Base-by-base conservation (phyloP, 2,113 vertebrate genomes). In the Tamias sibiricus region DNA sequence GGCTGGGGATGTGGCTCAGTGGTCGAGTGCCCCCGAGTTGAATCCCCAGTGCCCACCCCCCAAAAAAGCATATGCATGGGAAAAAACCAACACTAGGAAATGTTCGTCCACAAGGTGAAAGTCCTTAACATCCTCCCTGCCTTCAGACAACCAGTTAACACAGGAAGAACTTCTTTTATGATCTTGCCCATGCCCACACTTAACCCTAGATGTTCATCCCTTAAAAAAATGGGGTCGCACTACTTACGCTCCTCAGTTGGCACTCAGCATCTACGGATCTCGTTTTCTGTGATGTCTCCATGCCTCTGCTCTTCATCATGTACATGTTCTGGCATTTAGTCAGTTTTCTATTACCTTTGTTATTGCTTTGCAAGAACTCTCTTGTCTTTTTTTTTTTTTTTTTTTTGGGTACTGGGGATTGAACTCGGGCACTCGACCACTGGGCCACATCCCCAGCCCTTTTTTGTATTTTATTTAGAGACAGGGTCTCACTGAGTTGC, bases 231-330 rank as follows among this genome's bases (percentile, higher is more conserved):
- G 17, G 57, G 9, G 1, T n/a, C 49, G 1, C 13, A 22, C 19
- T 16, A 1, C 49, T 52, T 16, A 37, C 6, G 6, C 32, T 80
- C 4, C 16, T 37, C 13, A 40, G 20, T 22, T 22, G 26, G 1
- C 42, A 10, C 16, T 12, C 12, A 49, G 47, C 47, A 0, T 12
- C 47, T 49, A 13, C 47, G 2, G 13, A 49, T 49, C 47, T 49
- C 12, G 2, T 13, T 49, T 49, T 20, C 42, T 12, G n/a, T n/a
- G n/a, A 2, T 16, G 2, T 80, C 40, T 57, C 37, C 30, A 26
- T 8, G 5, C 42, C 28, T n/a, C 2, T 0, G 57, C 44, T 49
- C 54, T 44, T 22, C 83, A 2, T 28, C 66, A 2, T 7, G 35
- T 10, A 17, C 8, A 1, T 64, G 32, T 66, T 30, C 8, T 69